Evolutionary conservation across 2,113 vertebrate genomes (phyloP).

Genomic region (Sebastes schlegelii): DNA sequence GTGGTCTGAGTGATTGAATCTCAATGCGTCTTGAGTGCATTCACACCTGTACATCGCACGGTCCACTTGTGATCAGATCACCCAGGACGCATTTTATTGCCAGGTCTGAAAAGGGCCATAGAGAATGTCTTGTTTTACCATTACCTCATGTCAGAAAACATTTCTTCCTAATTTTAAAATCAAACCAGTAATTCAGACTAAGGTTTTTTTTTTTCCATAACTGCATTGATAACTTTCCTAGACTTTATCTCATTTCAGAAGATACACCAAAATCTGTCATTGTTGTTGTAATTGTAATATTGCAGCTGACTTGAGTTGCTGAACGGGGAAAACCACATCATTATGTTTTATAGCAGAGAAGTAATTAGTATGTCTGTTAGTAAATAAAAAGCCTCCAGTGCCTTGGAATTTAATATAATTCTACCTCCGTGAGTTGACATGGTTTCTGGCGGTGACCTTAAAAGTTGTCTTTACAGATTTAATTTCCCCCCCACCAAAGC

Average conservation of each 20-base stretch:
- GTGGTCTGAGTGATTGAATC: too few relatives aligned
- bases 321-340: not conserved
- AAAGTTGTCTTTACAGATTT: conserved; percentile 42
- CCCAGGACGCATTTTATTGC: too few relatives aligned
- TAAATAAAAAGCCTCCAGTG: conserved; percentile 29
- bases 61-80: too few relatives aligned
- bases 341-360: conserved; percentile 3
- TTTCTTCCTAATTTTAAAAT: not conserved
- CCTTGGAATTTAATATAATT: conserved; percentile 40
- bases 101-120: too few relatives aligned
- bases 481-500: conserved; percentile 52
- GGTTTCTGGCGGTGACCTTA: conserved; percentile 33
- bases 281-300: not conserved
- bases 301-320: not conserved
- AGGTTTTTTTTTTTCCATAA: too few relatives aligned
- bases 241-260: not conserved
- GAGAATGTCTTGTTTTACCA: not conserved
- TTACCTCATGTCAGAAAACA: not conserved
- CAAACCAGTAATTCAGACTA: not conserved
- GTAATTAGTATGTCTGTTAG: conserved; percentile 24
- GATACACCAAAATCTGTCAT: not conserved
- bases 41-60: too few relatives aligned
- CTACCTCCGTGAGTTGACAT: conserved; percentile 43
- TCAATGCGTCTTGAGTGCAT: too few relatives aligned
- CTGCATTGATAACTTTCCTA: not conserved